A percentile compares a stretch with the other conserved stretches of the same genome.
Conservation (phyloP, 2,888 invertebrate species). For the Acleris sparsana region DNA sequence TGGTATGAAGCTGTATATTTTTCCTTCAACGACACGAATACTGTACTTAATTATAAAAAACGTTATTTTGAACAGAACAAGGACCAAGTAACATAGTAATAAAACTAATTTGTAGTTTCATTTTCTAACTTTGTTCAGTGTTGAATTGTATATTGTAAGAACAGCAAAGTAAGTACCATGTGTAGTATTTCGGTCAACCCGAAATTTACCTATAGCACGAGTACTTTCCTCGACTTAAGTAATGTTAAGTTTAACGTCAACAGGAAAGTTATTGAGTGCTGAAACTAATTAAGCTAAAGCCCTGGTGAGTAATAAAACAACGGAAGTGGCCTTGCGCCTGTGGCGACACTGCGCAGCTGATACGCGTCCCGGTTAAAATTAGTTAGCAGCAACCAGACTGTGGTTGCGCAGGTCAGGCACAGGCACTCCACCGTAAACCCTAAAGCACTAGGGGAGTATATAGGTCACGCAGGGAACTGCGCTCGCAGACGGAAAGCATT, state of each 20-base stretch:
- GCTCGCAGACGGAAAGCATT: constrained; percentile 59
- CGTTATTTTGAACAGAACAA: too few relatives aligned
- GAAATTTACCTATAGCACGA: constrained; percentile 1
- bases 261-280: constrained; percentile 3
- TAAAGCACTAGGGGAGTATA: constrained; percentile 76
- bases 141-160: background rate
- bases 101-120: too few relatives aligned
- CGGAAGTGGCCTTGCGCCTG: constrained; percentile 60
- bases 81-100: too few relatives aligned
- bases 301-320: constrained; percentile 42
- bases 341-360: constrained; percentile 52
- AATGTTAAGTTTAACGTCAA: constrained; percentile 6
- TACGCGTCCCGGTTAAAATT: constrained; percentile 69
- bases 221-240: constrained; percentile 7
- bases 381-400: constrained; percentile 61
- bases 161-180: constrained; percentile 3
- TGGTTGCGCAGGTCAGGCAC: constrained; percentile 75
- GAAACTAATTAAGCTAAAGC: constrained; percentile 34
- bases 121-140: too few relatives aligned
- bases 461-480: constrained; percentile 72
- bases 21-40: too few relatives aligned
- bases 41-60: too few relatives aligned
- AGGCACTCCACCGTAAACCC: constrained; percentile 73
- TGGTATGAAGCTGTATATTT: constrained; percentile 10
- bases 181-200: constrained; percentile 18